Percentiles rank a stretch among this genome's conserved stretches.
phyloP scores from a whole-genome alignment of 2,113 vertebrate species.

The Serilophus lunatus region DNA sequence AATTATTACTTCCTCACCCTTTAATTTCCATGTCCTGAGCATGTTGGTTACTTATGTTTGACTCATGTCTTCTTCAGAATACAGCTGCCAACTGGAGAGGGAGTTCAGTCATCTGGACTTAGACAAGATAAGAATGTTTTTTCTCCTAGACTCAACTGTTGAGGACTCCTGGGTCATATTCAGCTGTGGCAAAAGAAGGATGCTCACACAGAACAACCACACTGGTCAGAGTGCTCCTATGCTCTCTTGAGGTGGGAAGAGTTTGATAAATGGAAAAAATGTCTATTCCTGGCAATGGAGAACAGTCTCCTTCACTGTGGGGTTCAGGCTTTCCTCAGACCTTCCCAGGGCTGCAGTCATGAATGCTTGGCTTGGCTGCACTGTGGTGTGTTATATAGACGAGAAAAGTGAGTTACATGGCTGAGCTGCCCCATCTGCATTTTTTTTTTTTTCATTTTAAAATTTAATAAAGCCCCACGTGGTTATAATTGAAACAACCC shows the following conservation, averaged over 20 bases:
- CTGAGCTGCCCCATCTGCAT: conserved; percentile 5
- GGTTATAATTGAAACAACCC: conserved; percentile 33
- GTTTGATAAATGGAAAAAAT: not conserved
- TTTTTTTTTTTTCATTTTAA: conserved; percentile 20
- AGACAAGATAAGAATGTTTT: not conserved
- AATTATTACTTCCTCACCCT: not conserved
- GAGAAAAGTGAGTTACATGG: conserved; percentile 24
- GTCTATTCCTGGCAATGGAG: not conserved
- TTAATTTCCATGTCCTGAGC: not conserved
- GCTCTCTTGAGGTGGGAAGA: not conserved
- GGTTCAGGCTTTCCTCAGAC: not conserved
- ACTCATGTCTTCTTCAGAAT: not conserved
- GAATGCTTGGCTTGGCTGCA: conserved; percentile 11
- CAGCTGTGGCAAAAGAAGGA: not conserved
- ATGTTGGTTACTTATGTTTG: not conserved
- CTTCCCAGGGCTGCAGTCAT: not conserved
- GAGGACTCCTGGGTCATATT: not conserved
- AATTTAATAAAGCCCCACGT: conserved; percentile 54
- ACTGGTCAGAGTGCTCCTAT: not conserved
- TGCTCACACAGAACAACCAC: not conserved
- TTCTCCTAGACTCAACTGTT: not conserved
- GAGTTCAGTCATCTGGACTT: not conserved
- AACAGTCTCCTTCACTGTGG: not conserved
- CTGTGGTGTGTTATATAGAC: not conserved
- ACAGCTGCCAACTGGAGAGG: not conserved